A percentile compares a stretch with the other conserved stretches of the same genome.
Conservation (phyloP, 2,113 vertebrate species). For the Clinocottus analis region DNA sequence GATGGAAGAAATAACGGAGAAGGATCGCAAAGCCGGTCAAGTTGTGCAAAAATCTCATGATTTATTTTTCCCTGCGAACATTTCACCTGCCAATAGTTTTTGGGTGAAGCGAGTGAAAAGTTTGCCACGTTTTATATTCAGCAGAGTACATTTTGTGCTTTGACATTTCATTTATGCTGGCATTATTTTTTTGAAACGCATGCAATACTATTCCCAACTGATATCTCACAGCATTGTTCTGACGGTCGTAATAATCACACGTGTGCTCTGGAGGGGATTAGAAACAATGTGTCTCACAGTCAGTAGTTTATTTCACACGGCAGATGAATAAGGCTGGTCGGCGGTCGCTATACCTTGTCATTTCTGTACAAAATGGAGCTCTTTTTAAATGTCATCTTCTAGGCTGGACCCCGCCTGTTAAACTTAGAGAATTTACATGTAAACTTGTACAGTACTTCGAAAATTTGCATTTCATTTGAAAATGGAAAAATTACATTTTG, state of each 20-base stretch:
- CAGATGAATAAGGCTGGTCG: conserved; percentile 48
- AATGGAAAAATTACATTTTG: conserved; percentile 81
- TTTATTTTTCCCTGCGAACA: background rate
- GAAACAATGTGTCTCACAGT: conserved; percentile 15
- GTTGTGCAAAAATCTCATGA: conserved; percentile 29
- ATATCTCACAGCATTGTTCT: conserved; percentile 47
- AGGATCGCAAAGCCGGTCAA: background rate
- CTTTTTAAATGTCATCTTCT: conserved; percentile 58
- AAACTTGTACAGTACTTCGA: conserved; percentile 94
- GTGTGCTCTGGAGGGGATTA: conserved; percentile 59
- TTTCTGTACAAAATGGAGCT: conserved; percentile 68
- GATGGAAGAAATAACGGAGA: conserved; percentile 37
- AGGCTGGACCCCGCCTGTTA: conserved; percentile 76
- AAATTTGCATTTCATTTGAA: conserved; percentile 82
- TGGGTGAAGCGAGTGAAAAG: background rate
- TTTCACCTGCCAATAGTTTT: conserved; percentile 1
- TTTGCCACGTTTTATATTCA: conserved; percentile 5
- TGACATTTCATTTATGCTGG: conserved; percentile 39
- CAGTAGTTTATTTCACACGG: conserved; percentile 15
- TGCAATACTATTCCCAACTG: conserved; percentile 53
- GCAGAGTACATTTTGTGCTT: conserved; percentile 17
- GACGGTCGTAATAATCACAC: conserved; percentile 39
- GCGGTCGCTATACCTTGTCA: conserved; percentile 41
- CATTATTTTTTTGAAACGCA: conserved; percentile 59
- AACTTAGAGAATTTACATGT: conserved; percentile 89